Conservation (phyloP, 1,140 invertebrate species). For the Aplysia californica region DNA sequence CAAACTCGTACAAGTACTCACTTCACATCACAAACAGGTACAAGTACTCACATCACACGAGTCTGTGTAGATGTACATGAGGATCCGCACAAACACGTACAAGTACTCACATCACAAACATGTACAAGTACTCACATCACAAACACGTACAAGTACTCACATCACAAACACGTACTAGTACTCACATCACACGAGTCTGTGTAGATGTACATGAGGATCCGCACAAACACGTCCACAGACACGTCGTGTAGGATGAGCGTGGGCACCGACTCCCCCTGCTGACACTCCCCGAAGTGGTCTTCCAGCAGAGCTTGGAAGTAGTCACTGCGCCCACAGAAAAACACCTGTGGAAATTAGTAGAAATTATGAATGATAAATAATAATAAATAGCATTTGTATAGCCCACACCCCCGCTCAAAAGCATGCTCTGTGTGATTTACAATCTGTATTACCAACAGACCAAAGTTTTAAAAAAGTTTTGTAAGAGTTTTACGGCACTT, state of each 20-base stretch:
- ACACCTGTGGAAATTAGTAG: slow-evolving; percentile 60
- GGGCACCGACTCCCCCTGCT: slow-evolving; percentile 45
- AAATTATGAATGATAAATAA: slow-evolving; percentile 1
- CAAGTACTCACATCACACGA: slow-evolving; percentile 65
- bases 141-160: too few relatives aligned
- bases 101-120: too few relatives aligned
- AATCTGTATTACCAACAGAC: too few relatives aligned
- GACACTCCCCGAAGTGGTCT: slow-evolving; percentile 70
- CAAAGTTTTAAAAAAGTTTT: too few relatives aligned
- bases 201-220: slow-evolving; percentile 70
- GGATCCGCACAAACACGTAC: slow-evolving; percentile 67
- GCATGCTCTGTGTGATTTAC: too few relatives aligned
- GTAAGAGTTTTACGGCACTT: too few relatives aligned
- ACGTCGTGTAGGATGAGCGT: slow-evolving; percentile 66
- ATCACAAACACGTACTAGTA: too few relatives aligned
- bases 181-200: slow-evolving; percentile 68
- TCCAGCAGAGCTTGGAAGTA: slow-evolving; percentile 70
- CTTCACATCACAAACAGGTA: too few relatives aligned
- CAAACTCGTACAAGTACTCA: too few relatives aligned
- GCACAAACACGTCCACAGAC: slow-evolving; percentile 64
- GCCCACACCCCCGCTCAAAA: too few relatives aligned
- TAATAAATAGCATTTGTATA: too few relatives aligned
- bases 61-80: slow-evolving; percentile 71
- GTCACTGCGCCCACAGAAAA: slow-evolving; percentile 71
- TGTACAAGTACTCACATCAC: too few relatives aligned